Evolutionary conservation across 2,113 vertebrate species (phyloP).

Genomic region (Martes martes): DNA sequence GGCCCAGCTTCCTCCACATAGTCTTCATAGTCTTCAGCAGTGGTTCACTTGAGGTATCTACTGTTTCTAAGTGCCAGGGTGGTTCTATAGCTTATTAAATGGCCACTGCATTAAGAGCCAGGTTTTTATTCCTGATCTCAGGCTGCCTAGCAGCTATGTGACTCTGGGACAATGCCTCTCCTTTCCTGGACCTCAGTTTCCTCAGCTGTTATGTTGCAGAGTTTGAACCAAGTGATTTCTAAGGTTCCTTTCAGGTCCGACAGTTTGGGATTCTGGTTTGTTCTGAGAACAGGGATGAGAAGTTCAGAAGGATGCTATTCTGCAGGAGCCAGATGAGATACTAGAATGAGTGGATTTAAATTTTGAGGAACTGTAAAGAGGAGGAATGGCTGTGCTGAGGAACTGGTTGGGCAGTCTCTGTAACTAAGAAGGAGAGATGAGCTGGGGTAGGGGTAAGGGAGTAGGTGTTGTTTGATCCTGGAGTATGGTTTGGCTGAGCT

Average conservation of each 20-base stretch:
- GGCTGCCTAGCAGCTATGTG: not conserved
- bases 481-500: not conserved
- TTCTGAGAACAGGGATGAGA: not conserved
- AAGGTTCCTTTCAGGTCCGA: not conserved
- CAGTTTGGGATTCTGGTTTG: conserved; percentile 10
- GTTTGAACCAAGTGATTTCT: conserved; percentile 28
- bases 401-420: not conserved
- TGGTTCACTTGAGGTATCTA: not conserved
- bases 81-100: not conserved
- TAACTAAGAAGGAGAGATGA: not conserved
- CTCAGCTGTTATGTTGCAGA: not conserved
- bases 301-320: not conserved
- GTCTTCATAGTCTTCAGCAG: not conserved
- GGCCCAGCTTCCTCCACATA: not conserved
- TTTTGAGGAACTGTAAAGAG: not conserved
- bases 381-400: not conserved
- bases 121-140: not conserved
- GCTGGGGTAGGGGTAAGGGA: not conserved
- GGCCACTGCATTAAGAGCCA: not conserved
- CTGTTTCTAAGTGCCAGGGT: not conserved
- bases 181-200: conserved; percentile 15
- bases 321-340: not conserved
- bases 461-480: not conserved
- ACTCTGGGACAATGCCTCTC: not conserved
- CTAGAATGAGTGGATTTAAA: not conserved